Evolutionary conservation across 2,888 invertebrate genomes (phyloP).

Genomic region (Caenorhabditis sp.): DNA sequence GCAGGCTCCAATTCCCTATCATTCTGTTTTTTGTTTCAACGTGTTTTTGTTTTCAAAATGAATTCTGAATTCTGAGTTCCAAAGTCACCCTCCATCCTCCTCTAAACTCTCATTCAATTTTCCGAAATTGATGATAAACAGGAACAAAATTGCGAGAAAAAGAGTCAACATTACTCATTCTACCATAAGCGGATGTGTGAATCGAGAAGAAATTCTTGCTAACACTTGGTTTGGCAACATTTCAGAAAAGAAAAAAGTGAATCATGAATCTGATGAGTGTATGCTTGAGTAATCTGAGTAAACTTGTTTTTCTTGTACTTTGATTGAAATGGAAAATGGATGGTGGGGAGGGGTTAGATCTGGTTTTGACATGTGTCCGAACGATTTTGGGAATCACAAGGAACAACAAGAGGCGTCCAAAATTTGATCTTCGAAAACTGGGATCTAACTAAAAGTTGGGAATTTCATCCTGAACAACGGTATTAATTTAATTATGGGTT

Average conservation of each 20-base stretch:
- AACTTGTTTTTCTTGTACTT: constrained; percentile 10
- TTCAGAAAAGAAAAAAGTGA: constrained; percentile 10
- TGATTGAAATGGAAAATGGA: not conserved
- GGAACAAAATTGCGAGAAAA: constrained; percentile 41
- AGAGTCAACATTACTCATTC: constrained; percentile 24
- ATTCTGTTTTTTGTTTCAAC: constrained; percentile 26
- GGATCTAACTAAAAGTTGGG: too few relatives aligned
- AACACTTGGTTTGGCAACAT: constrained; percentile 5
- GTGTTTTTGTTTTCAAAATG: constrained; percentile 41
- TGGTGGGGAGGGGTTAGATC: not conserved
- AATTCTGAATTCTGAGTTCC: constrained; percentile 24
- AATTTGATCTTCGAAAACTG: not conserved
- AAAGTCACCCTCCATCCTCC: not conserved
- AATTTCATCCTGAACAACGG: too few relatives aligned
- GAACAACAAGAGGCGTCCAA: not conserved
- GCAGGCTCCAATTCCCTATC: constrained; percentile 1
- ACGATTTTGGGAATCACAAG: not conserved
- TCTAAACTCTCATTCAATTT: constrained; percentile 22
- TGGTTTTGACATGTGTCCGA: not conserved
- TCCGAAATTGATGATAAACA: constrained; percentile 38
- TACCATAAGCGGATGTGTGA: constrained; percentile 26
- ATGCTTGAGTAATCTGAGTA: constrained; percentile 7
- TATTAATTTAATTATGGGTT: too few relatives aligned
- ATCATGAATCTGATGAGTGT: constrained; percentile 20
- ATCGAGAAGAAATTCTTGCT: constrained; percentile 22